These are phyloP conservation scores for Bombus turneri DNA, from an alignment of 1,140 invertebrate species.

Conservation along the genomic window DNA sequence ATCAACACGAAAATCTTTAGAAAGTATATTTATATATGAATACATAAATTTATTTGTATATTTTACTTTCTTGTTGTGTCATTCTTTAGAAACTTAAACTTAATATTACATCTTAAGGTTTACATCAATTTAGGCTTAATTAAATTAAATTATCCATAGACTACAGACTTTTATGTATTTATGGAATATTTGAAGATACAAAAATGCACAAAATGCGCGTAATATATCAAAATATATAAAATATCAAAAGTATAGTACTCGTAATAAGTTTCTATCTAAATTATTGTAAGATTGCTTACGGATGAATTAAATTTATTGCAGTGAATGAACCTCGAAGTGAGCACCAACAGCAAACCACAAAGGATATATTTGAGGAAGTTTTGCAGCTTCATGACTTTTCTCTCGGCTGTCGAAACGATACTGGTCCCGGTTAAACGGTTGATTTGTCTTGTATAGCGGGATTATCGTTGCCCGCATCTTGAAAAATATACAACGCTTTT, in stretches of 20 bases:
- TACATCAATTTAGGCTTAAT: too few species aligned
- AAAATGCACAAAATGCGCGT: too few species aligned
- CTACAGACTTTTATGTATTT: background rate
- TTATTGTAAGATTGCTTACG: constrained; percentile 29
- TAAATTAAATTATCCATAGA: too few species aligned
- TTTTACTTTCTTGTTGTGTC: too few species aligned
- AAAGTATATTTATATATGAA: background rate
- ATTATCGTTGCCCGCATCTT: constrained; percentile 70
- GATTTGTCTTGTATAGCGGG: constrained; percentile 66
- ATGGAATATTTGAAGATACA: too few species aligned
- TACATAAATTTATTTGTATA: background rate
- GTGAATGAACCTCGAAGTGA: constrained; percentile 15
- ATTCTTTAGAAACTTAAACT: too few species aligned
- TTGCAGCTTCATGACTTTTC: constrained; percentile 75
- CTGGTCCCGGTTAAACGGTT: constrained; percentile 54
- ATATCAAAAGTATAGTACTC: background rate
- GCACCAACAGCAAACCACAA: constrained; percentile 58
- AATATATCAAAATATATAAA: too few species aligned
- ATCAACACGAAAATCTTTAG: background rate
- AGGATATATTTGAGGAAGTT: constrained; percentile 72
- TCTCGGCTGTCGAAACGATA: constrained; percentile 58
- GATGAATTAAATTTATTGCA: constrained; percentile 23
- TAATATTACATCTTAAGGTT: too few species aligned
- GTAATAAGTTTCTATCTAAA: background rate
- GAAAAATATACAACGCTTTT: constrained; percentile 16